These are phyloP conservation scores for Drosophila kohkoa DNA, from an alignment of 1,140 invertebrate genomes.

Conservation along the genomic window DNA sequence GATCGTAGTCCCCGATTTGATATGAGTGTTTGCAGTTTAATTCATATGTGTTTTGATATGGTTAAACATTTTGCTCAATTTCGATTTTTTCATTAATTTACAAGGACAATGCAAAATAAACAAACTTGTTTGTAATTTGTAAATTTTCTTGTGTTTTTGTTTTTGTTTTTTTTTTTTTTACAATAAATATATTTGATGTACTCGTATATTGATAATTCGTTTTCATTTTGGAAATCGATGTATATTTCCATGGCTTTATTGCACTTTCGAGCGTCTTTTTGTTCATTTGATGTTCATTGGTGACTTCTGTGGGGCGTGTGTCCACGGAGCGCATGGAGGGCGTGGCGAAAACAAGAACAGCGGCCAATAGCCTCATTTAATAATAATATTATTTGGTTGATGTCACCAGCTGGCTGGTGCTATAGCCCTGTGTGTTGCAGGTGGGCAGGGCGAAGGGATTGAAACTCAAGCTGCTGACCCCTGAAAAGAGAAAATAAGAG, in stretches of 20 bases:
- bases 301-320: conserved; percentile 6
- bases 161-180: conserved; percentile 40
- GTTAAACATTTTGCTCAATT: conserved; percentile 18
- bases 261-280: conserved; percentile 76
- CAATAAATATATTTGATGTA: conserved; percentile 45
- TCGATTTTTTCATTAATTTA: conserved; percentile 27
- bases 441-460: conserved; percentile 96
- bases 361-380: conserved; percentile 69
- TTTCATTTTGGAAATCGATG: conserved; percentile 13
- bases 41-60: conserved; percentile 54
- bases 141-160: neutral
- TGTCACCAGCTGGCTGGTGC: conserved; percentile 92
- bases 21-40: conserved; percentile 32
- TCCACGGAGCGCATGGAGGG: conserved; percentile 19
- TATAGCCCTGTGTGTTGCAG: conserved; percentile 94
- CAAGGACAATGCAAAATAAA: conserved; percentile 29
- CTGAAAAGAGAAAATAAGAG: conserved; percentile 84
- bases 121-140: neutral
- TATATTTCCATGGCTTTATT: conserved; percentile 66
- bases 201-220: conserved; percentile 37
- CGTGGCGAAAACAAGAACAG: conserved; percentile 30
- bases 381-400: conserved; percentile 91
- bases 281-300: conserved; percentile 32
- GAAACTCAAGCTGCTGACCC: conserved; percentile 92
- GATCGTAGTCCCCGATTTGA: conserved; percentile 25